These are phyloP conservation scores for Diadegma fenestrale DNA, from an alignment of 2,888 invertebrate species.

Conservation along the genomic window DNA sequence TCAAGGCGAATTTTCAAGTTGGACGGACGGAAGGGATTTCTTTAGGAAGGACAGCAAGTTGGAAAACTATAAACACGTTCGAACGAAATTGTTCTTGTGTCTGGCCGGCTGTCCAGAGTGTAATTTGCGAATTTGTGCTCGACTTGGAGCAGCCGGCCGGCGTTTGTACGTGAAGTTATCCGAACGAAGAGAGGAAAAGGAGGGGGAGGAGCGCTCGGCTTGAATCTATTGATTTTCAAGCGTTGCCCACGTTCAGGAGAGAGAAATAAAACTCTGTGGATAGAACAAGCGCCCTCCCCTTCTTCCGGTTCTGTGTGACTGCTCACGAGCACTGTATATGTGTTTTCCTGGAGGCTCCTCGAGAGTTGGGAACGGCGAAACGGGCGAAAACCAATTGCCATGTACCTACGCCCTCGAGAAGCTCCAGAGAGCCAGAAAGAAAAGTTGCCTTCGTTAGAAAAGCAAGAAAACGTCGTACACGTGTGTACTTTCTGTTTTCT, in stretches of 20 bases:
- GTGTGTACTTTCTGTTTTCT: slow-evolving; percentile 6
- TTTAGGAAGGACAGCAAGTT: too few relatives aligned
- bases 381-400: slow-evolving; percentile 18
- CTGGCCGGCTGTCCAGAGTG: not conserved
- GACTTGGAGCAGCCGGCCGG: slow-evolving; percentile 30
- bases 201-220: slow-evolving; percentile 53
- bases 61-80: not conserved
- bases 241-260: slow-evolving; percentile 37
- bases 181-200: slow-evolving; percentile 5
- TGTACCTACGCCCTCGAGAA: slow-evolving; percentile 14
- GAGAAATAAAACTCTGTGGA: slow-evolving; percentile 9
- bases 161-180: slow-evolving; percentile 39
- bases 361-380: slow-evolving; percentile 1
- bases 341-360: not conserved
- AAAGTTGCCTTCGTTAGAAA: slow-evolving; percentile 23
- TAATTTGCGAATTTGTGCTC: slow-evolving; percentile 8
- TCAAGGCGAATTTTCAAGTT: too few relatives aligned
- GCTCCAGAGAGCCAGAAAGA: slow-evolving; percentile 1
- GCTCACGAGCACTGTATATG: not conserved
- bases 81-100: not conserved
- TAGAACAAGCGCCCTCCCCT: not conserved
- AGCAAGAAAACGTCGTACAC: not conserved
- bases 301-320: not conserved
- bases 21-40: too few relatives aligned
- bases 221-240: slow-evolving; percentile 68